phyloP scores from a whole-genome alignment of 2,888 invertebrate genomes.

The Ennomos quercinarius region DNA sequence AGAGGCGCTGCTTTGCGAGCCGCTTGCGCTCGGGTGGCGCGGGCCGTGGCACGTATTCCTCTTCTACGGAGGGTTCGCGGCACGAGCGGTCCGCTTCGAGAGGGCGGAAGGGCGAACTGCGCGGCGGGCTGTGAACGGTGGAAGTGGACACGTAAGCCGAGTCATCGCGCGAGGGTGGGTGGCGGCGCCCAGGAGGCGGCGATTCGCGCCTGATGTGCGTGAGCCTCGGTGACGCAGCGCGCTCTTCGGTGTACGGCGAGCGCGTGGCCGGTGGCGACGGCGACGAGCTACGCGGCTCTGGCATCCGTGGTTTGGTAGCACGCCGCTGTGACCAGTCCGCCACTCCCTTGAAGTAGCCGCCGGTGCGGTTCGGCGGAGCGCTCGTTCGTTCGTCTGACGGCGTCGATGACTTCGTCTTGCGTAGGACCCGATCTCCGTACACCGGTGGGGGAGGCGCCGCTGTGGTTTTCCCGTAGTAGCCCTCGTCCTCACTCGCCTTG shows the following conservation, averaged over 20 bases:
- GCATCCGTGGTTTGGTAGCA: conserved; percentile 81
- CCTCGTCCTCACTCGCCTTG: conserved; percentile 77
- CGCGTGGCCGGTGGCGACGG: conserved; percentile 75
- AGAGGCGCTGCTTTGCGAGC: conserved; percentile 81
- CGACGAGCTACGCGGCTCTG: conserved; percentile 78
- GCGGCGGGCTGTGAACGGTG: conserved; percentile 84
- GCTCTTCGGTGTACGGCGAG: conserved; percentile 66
- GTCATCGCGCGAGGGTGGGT: conserved; percentile 83
- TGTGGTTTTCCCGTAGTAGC: conserved; percentile 76
- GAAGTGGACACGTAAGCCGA: conserved; percentile 85
- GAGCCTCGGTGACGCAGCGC: too few relatives aligned
- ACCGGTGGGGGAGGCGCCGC: conserved; percentile 76
- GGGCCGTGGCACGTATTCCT: conserved; percentile 72
- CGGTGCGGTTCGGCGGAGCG: conserved; percentile 73
- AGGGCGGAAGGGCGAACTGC: conserved; percentile 80
- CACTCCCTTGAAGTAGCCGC: conserved; percentile 89
- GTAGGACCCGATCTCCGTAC: conserved; percentile 77
- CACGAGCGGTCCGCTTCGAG: conserved; percentile 75
- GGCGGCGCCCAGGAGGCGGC: conserved; percentile 74
- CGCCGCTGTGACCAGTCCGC: conserved; percentile 92
- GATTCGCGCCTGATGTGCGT: conserved; percentile 58
- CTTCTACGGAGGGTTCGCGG: conserved; percentile 81
- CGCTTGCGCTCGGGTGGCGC: conserved; percentile 89
- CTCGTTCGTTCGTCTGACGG: conserved; percentile 81
- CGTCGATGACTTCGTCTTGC: conserved; percentile 83